Percentiles rank a stretch among this genome's conserved stretches.
These are phyloP conservation scores for Pterophyllum scalare DNA, from an alignment of 2,113 vertebrate species.

Conservation along the genomic window DNA sequence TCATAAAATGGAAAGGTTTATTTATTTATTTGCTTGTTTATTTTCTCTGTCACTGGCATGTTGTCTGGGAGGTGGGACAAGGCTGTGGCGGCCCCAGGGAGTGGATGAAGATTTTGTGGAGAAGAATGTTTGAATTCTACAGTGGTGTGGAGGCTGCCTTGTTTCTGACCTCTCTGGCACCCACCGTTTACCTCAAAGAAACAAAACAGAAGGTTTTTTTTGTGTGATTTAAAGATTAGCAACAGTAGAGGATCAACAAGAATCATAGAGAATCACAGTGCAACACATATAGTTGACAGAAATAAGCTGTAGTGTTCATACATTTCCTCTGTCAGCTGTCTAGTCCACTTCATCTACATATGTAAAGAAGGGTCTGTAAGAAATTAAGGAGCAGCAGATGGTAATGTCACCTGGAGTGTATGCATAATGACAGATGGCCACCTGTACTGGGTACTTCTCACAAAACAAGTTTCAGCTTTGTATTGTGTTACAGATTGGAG, in stretches of 20 bases:
- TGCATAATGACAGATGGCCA: slow-evolving; percentile 63
- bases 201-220: neutral
- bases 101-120: slow-evolving; percentile 26
- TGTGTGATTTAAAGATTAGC: neutral
- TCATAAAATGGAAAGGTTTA: slow-evolving; percentile 37
- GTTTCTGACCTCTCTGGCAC: slow-evolving; percentile 17
- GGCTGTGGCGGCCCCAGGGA: slow-evolving; percentile 11
- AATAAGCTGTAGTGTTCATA: neutral
- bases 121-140: slow-evolving; percentile 26
- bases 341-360: slow-evolving; percentile 50
- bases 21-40: slow-evolving; percentile 58
- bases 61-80: slow-evolving; percentile 17
- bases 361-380: slow-evolving; percentile 33
- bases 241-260: neutral
- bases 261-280: neutral
- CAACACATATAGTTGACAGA: neutral
- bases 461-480: slow-evolving; percentile 32
- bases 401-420: slow-evolving; percentile 65
- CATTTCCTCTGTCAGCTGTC: slow-evolving; percentile 42
- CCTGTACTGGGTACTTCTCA: slow-evolving; percentile 44
- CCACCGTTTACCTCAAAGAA: neutral
- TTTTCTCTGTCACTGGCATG: slow-evolving; percentile 34
- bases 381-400: slow-evolving; percentile 66
- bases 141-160: neutral
- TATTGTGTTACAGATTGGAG: slow-evolving; percentile 31